phyloP scores from a whole-genome alignment of 2,797 vertebrate genomes.

The Gastrophryne carolinensis region DNA sequence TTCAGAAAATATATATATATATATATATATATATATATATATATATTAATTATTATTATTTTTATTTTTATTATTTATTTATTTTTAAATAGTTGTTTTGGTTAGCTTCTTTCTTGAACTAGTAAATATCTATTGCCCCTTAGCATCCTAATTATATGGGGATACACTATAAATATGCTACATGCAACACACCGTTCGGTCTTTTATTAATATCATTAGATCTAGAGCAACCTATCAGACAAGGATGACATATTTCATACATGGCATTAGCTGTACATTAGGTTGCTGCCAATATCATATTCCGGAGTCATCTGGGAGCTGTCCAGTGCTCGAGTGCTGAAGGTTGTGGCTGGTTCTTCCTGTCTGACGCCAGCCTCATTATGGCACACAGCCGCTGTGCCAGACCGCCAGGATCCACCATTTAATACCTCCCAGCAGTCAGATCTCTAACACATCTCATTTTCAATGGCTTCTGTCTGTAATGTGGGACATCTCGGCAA shows the following conservation, averaged over 20 bases:
- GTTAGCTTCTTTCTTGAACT: too few relatives aligned
- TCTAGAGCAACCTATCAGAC: neutral
- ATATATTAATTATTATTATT: too few relatives aligned
- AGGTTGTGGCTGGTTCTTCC: neutral
- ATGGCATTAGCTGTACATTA: neutral
- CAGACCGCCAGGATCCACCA: neutral
- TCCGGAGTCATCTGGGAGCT: slow-evolving; percentile 22
- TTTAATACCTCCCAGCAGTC: neutral
- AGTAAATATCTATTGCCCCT: too few relatives aligned
- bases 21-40: too few relatives aligned
- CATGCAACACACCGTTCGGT: too few relatives aligned
- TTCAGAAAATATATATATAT: too few relatives aligned
- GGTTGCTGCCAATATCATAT: neutral
- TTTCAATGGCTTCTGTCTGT: neutral
- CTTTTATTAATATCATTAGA: too few relatives aligned
- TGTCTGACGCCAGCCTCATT: neutral
- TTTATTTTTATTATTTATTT: too few relatives aligned
- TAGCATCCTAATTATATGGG: too few relatives aligned
- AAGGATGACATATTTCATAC: neutral
- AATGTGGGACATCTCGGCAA: too few relatives aligned
- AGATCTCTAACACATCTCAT: neutral
- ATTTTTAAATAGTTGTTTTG: too few relatives aligned
- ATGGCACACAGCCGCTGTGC: neutral
- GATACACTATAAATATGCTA: too few relatives aligned
- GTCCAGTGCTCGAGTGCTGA: slow-evolving; percentile 48